These are phyloP conservation scores for Cladorhizidae sp. DNA, from an alignment of 37 sponge, comb jelly and placozoan genomes.

Conservation along the genomic window DNA sequence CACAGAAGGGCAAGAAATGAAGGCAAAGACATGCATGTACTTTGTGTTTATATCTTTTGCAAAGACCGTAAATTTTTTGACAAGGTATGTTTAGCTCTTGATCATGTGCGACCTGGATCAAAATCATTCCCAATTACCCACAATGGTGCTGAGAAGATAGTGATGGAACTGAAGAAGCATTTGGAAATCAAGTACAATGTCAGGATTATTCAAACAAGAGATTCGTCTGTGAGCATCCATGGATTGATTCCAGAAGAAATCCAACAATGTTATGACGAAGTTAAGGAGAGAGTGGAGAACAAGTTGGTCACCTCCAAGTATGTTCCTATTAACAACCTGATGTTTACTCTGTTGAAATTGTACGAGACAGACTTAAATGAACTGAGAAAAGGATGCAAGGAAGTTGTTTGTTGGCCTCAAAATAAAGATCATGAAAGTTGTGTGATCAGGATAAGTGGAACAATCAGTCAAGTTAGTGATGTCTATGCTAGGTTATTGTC, in stretches of 20 bases:
- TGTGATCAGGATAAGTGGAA: conserved; percentile 34
- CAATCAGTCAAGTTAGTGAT: conserved; percentile 22
- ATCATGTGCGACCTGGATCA: conserved; percentile 7
- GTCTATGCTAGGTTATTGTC: conserved; percentile 8
- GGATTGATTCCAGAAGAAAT: conserved; percentile 39
- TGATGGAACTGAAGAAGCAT: background rate
- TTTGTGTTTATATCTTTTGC: conserved; percentile 29
- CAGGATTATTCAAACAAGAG: conserved; percentile 8
- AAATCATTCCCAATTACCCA: background rate
- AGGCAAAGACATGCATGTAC: background rate
- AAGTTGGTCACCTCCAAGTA: conserved; percentile 10
- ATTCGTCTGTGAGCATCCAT: conserved; percentile 17
- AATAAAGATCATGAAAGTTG: conserved; percentile 1
- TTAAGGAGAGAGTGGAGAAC: conserved; percentile 10
- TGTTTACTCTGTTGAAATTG: conserved; percentile 1
- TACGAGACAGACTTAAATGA: conserved; percentile 14
- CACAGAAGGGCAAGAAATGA: background rate
- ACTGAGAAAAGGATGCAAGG: conserved; percentile 11
- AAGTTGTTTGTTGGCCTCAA: background rate
- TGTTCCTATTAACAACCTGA: conserved; percentile 21
- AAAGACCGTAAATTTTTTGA: conserved; percentile 16
- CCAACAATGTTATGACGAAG: conserved; percentile 22
- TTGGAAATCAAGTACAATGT: conserved; percentile 40
- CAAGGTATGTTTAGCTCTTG: background rate
- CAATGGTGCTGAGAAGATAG: background rate